Conservation (phyloP, 1,140 invertebrate species). For the Hirudo medicinalis region DNA sequence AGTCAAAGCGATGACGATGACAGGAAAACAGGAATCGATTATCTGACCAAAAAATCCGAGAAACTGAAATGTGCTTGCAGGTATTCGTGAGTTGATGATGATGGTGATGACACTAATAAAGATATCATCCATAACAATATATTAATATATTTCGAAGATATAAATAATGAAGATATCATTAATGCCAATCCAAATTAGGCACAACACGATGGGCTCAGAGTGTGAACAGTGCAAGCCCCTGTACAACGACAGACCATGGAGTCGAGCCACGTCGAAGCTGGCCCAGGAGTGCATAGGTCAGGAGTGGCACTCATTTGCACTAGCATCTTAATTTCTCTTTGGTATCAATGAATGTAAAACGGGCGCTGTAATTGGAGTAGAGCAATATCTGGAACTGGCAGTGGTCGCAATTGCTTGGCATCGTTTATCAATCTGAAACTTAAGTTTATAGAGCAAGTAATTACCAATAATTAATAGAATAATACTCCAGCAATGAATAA, state of each 20-base stretch:
- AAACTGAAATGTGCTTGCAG: background rate
- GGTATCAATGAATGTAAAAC: no score
- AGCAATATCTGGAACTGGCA: no score
- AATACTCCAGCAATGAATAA: no score
- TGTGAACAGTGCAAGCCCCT: conserved; percentile 97
- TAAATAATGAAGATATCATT: background rate
- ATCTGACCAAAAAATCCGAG: background rate
- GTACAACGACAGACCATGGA: conserved; percentile 96
- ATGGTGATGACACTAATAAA: background rate
- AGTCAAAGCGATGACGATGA: conserved; percentile 29
- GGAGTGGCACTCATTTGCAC: conserved; percentile 8
- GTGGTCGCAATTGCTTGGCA: no score
- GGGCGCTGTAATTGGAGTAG: no score
- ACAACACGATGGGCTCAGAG: conserved; percentile 92
- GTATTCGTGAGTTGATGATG: background rate
- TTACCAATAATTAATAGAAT: no score
- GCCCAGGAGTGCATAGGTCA: conserved; percentile 96
- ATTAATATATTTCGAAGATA: background rate
- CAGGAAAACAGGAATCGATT: background rate
- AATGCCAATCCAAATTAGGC: conserved; percentile 49
- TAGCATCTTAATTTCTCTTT: no score
- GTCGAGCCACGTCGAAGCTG: conserved; percentile 75
- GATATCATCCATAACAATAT: background rate
- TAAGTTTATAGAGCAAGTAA: no score
- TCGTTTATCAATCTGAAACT: no score